Evolutionary conservation across 1,140 invertebrate genomes (phyloP).

Genomic region (Anastrepha obliqua): DNA sequence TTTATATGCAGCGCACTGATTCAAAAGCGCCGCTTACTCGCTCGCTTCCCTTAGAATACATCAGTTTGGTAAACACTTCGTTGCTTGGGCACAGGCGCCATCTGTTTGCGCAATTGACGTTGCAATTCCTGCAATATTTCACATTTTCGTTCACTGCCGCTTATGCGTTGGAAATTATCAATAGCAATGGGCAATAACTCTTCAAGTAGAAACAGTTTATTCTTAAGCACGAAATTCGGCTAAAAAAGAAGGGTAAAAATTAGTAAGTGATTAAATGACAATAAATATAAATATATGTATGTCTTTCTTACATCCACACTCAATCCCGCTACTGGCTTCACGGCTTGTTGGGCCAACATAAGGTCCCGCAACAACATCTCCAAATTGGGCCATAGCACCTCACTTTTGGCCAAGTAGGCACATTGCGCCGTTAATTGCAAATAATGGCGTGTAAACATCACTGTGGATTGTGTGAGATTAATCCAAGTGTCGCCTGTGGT

Average conservation of each 20-base stretch:
- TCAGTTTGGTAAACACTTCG: conserved; percentile 72
- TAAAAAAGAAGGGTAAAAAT: conserved; percentile 55
- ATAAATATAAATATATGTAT: background rate
- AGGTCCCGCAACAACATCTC: conserved; percentile 68
- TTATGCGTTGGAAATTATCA: conserved; percentile 67
- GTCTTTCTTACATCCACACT: conserved; percentile 69
- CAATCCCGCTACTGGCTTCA: conserved; percentile 68
- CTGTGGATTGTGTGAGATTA: conserved; percentile 71
- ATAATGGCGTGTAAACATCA: conserved; percentile 70
- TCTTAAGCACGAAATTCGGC: conserved; percentile 73
- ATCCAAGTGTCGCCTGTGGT: conserved; percentile 73
- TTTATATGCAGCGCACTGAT: too few species aligned
- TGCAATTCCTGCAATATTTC: conserved; percentile 63
- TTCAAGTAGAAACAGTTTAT: conserved; percentile 71
- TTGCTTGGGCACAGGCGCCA: conserved; percentile 70
- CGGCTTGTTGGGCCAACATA: conserved; percentile 67
- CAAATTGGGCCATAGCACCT: conserved; percentile 65
- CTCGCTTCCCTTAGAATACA: conserved; percentile 63
- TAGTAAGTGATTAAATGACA: background rate
- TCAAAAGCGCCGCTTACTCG: too few species aligned
- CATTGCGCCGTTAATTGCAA: conserved; percentile 70
- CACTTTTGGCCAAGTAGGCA: conserved; percentile 68
- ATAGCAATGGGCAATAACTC: conserved; percentile 70
- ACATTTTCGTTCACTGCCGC: conserved; percentile 63
- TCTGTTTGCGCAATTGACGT: conserved; percentile 65